phyloP scores from a whole-genome alignment of 2,888 invertebrate species.

The Plusia festucae region DNA sequence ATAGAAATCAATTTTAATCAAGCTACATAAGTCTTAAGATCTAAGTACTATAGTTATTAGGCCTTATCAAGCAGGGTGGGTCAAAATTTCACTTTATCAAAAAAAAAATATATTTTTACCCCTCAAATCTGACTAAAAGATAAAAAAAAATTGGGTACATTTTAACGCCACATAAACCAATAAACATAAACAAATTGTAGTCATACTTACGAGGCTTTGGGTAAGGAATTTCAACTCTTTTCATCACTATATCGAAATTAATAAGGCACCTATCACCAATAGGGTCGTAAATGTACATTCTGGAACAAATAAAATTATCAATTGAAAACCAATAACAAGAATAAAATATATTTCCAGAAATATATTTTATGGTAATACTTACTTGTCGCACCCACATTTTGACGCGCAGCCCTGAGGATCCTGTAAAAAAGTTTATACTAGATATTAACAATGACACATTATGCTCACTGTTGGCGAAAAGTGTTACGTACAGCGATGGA shows the following conservation, averaged over 20 bases:
- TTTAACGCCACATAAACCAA: background rate
- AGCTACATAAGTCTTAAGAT: too few species aligned
- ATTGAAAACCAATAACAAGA: background rate
- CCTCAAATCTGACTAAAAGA: background rate
- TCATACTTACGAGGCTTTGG: constrained; percentile 35
- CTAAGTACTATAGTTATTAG: too few species aligned
- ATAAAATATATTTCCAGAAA: background rate
- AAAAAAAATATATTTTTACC: background rate
- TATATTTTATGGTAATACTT: constrained; percentile 32
- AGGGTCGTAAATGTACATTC: constrained; percentile 70
- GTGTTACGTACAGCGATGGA: too few species aligned
- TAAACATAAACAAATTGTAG: too few species aligned
- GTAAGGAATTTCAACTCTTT: constrained; percentile 41
- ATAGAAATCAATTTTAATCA: too few species aligned
- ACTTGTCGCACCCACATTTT: constrained; percentile 75
- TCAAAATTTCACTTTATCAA: too few species aligned
- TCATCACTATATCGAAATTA: constrained; percentile 67
- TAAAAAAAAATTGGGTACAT: background rate
- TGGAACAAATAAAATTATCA: constrained; percentile 54
- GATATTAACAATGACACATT: too few species aligned
- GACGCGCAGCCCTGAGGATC: constrained; percentile 52
- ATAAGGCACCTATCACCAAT: constrained; percentile 69
- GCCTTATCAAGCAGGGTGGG: too few species aligned
- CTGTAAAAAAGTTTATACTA: too few species aligned
- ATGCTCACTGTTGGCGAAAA: too few species aligned